Evolutionary conservation across 2,888 invertebrate species (phyloP).

Genomic region (Pomacea canaliculata): DNA sequence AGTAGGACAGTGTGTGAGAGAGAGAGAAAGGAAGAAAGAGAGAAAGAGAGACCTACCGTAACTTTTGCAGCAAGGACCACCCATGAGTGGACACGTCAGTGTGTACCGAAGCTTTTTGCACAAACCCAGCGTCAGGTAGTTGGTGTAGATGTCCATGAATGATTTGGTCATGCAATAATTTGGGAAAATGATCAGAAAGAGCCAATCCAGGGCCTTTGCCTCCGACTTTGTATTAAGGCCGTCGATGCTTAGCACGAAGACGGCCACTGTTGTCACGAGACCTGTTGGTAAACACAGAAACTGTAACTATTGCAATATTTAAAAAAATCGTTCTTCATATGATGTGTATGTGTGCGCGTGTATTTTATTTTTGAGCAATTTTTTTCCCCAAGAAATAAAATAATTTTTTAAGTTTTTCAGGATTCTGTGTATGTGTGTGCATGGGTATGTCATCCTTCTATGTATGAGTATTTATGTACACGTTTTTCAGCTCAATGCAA

Average conservation of each 20-base stretch:
- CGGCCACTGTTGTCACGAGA: constrained; percentile 79
- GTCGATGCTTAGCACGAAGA: constrained; percentile 78
- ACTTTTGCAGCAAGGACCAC: constrained; percentile 10
- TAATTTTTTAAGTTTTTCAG: too few species aligned
- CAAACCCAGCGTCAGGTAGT: constrained; percentile 42
- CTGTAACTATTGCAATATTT: too few species aligned
- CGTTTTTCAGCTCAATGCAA: too few species aligned
- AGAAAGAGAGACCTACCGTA: not conserved
- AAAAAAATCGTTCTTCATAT: too few species aligned
- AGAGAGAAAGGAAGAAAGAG: too few species aligned
- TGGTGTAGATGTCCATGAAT: constrained; percentile 69
- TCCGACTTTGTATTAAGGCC: constrained; percentile 75
- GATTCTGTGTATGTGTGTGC: too few species aligned
- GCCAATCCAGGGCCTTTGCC: constrained; percentile 74
- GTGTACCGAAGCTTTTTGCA: constrained; percentile 49
- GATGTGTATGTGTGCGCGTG: too few species aligned
- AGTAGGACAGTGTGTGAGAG: too few species aligned
- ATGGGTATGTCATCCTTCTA: too few species aligned
- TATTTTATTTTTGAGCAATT: not conserved
- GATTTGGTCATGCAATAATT: constrained; percentile 76
- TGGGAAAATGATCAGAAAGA: constrained; percentile 79
- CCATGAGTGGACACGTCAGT: not conserved
- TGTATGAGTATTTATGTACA: too few species aligned
- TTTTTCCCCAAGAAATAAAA: not conserved
- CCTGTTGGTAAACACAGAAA: constrained; percentile 71